Base-by-base conservation (phyloP, 2,888 invertebrate genomes). In the Panzeria rudis region DNA sequence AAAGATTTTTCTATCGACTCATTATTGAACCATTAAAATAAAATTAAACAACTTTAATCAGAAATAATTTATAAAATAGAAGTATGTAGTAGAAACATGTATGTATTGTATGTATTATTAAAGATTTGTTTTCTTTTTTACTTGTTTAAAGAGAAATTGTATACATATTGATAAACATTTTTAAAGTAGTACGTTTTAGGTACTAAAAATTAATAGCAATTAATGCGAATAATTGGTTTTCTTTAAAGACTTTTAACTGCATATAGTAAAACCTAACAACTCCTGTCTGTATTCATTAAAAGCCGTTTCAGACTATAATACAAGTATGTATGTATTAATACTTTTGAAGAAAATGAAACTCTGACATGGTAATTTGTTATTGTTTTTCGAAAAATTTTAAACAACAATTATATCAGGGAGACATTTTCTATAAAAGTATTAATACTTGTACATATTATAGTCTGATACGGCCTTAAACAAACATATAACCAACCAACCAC, bases 1-100 rank as follows among this genome's bases (percentile, higher is more conserved):
- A 92, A 92, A 91, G 92, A 93, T 89, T 93, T 93, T 89, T 92
- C 92, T 86, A 92, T 92, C 84, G 92, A 92, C 88, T 92, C 92
- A 66, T 88, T 92, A 87, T 88, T 92, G 85, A 91, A 92, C 89
- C 90, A 92, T 80, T 86, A 72, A 82, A 54, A 50, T 15, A 13
- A 68, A 68, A 11, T 9, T 20, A 20, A 20, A 35, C n/a, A n/a
- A n/a, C n/a, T 44, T 29, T 68, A 62, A 23, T 23, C 56, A 68
- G 8, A 73, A 61, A 69, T 47, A 66, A 73, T 54, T 47, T 69
- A 75, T 52, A 52, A 73, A 66, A 50, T 38, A 71, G 56, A n/a
- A 41, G 29, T n/a, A n/a, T n/a, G n/a, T 68, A 35, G n/a, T 25
- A 54, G 23, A 9, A 17, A 17, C 15, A 56, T 29, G 41, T 71